Base-by-base conservation (phyloP, 2,113 vertebrate genomes). In the Alectura lathami region DNA sequence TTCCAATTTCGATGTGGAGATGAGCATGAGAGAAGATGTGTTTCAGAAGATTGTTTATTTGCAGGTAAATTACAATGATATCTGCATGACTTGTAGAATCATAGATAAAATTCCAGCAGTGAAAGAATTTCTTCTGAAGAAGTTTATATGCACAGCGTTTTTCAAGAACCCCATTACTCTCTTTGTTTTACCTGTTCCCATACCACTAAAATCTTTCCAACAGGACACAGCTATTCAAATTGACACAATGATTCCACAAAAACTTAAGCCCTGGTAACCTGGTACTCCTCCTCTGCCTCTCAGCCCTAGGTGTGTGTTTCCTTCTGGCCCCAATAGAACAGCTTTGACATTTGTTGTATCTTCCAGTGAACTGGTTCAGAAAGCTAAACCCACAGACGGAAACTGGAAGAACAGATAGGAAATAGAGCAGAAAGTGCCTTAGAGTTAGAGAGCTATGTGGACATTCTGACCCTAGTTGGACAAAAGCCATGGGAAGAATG, bases 1-100 rank as follows among this genome's bases (percentile, higher is more conserved):
- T 92, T 99, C 99, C 13, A 98, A 98, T 92, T 99, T 99, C 59
- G 99, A 99, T 76, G 98, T 99, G 89, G 99, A 99, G 97, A 98
- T 99, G 95, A 99, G 98, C 91, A 99, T 99, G 99, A 98, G 99
- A 97, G 98, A 97, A 88, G 99, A 99, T 27, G 97, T 99, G 56
- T 99, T 99, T 96, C 96, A 97, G 94, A 98, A 98, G 94, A 97
- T 99, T 73, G 96, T 98, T 84, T 98, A 97, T 82, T 96, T 99
- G 90, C 98, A 99, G 98, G 99, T 99, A 98, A 93, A 82, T 89
- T 38, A 23, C 27, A 83, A 24, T n/a, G 27, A 62, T 59, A 42
- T 73, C 50, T 76, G 7, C 9, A 8, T 53, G 59, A 79, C 24
- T 76, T 88, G 8, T 64, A 30, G 32, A 75, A 85, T 75, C 69